phyloP scores from a whole-genome alignment of 1,140 invertebrate species.

The Cecropterus lyciades region DNA sequence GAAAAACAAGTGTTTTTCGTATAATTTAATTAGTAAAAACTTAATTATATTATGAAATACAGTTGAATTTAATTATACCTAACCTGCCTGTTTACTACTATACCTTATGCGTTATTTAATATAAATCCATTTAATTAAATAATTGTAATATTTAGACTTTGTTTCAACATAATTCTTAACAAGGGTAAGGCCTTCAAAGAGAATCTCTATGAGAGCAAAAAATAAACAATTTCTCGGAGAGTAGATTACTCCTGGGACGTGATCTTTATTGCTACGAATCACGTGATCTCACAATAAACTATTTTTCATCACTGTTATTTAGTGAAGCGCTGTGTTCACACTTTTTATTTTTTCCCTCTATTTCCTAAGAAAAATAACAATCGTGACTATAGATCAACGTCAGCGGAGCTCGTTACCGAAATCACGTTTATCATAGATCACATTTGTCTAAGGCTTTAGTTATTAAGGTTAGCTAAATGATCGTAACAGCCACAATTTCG shows the following conservation, averaged over 20 bases:
- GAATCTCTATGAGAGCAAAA: constrained; percentile 43
- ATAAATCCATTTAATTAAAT: not conserved
- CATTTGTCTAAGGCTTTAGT: constrained; percentile 77
- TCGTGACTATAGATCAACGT: constrained; percentile 69
- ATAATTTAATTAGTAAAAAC: no score
- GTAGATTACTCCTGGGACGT: constrained; percentile 71
- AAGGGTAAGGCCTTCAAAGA: constrained; percentile 38
- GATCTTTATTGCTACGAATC: constrained; percentile 75
- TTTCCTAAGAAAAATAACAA: constrained; percentile 70
- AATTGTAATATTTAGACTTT: constrained; percentile 22
- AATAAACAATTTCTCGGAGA: constrained; percentile 71
- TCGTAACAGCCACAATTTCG: constrained; percentile 24
- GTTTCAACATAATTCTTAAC: constrained; percentile 17
- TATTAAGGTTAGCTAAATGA: constrained; percentile 36
- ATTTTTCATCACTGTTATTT: constrained; percentile 79
- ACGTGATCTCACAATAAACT: constrained; percentile 80
- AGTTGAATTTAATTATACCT: no score
- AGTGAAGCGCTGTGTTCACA: constrained; percentile 63
- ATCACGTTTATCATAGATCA: constrained; percentile 81
- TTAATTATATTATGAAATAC: no score
- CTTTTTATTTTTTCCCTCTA: constrained; percentile 69
- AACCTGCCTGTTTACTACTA: no score
- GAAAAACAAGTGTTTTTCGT: no score
- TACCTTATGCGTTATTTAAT: no score
- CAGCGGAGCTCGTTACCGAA: constrained; percentile 72